Evolutionary conservation across 2,113 vertebrate genomes (phyloP).

Genomic region (Falco punctatus): DNA sequence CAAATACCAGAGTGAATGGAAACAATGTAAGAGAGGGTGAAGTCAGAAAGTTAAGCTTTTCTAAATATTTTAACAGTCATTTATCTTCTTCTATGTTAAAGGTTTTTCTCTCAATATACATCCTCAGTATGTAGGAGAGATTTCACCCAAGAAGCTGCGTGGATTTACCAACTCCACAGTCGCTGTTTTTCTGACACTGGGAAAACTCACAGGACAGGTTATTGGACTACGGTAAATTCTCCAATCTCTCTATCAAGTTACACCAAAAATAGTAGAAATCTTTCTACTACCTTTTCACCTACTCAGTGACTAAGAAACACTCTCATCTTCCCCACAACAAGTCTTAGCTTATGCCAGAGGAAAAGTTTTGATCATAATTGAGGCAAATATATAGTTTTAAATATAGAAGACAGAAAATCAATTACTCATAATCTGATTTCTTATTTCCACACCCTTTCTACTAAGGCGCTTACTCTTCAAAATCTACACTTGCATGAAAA

Average conservation of each 20-base stretch:
- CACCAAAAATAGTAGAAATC: neutral
- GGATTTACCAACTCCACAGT: conserved; percentile 76
- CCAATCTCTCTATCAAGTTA: neutral
- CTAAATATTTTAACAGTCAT: neutral
- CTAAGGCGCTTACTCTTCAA: neutral
- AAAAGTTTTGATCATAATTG: neutral
- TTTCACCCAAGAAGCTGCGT: conserved; percentile 80
- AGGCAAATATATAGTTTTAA: neutral
- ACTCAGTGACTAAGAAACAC: neutral
- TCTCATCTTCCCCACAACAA: neutral
- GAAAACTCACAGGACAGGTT: conserved; percentile 80
- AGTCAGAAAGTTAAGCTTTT: neutral
- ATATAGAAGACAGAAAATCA: neutral
- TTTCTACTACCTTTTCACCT: neutral
- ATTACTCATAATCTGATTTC: neutral
- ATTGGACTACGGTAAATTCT: conserved; percentile 77
- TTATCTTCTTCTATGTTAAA: conserved; percentile 16
- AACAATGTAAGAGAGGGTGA: neutral
- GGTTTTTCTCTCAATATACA: conserved; percentile 80
- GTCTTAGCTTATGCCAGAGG: neutral
- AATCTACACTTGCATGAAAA: neutral
- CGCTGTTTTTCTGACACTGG: conserved; percentile 77
- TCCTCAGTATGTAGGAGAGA: conserved; percentile 80
- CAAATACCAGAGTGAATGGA: neutral
- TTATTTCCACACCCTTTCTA: neutral